Evolutionary conservation across 1,140 invertebrate genomes (phyloP), one percentile per base, ranked within the genome.

Genomic region (Drosophila repleta): DNA sequence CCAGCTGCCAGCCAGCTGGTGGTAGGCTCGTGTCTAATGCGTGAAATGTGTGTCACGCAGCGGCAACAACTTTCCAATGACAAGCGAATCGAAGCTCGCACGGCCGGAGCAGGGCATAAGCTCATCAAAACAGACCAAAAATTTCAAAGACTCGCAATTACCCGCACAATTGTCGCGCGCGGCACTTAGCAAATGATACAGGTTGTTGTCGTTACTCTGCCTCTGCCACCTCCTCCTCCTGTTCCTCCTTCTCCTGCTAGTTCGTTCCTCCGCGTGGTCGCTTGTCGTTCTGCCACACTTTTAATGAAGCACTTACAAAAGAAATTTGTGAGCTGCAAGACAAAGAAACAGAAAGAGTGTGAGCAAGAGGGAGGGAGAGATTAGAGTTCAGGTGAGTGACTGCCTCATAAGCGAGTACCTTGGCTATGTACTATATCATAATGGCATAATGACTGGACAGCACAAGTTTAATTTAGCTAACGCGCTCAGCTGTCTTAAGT

Each of bases 1-100:
- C 43, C 52, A 69, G 66, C 15, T 75, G 55, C 67, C 21, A 55
- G 45, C 26, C 26, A 58, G 43, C 32, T 35, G 32, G 32, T 10
- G 32, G 32, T 35, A 35, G 32, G 32, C 32, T 77, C 51, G 65
- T 43, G 55, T 60, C 79, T 88, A 88, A 88, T 83, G 79, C 84
- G 69, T 79, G 70, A 82, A 88, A 88, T 88, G 83, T 88, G 69
- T 88, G 83, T 88, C 83, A 88, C 69, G 84, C 83, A 79, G 79
- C 49, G 73, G 79, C 84, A 83, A 6, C 39, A 43, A 88, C 83
- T 88, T 88, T 88, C 83, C 79, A 88, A 88, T 89, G 83, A 88
- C 83, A 83, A 78, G 76, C 75, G 75, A 65, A 74, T 76, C 61
- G 71, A 69, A 58, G 70, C 74, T 45, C 1, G 10, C 32, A 13